A percentile compares a stretch with the other conserved stretches of the same genome.
Conservation (phyloP, 2,113 vertebrate species). For the Chaenogobius annularis region DNA sequence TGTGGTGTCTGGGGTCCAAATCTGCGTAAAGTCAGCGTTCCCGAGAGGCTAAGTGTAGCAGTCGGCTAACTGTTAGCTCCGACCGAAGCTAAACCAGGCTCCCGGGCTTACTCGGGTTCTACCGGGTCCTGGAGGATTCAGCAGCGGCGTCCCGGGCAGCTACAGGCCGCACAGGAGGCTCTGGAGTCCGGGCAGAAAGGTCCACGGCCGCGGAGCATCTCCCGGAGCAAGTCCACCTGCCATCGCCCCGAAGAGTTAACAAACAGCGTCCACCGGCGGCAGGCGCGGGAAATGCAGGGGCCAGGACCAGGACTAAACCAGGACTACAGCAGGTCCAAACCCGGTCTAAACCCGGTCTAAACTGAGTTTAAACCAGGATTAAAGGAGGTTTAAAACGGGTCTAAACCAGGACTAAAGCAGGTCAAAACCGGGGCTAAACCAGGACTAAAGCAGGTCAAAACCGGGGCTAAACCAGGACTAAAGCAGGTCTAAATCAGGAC, state of each 20-base stretch:
- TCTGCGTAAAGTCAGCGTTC: not conserved
- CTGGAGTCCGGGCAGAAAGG: not conserved
- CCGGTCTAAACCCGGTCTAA: not conserved
- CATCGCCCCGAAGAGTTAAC: slow-evolving; percentile 10
- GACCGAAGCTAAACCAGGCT: not conserved
- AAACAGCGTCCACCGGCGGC: slow-evolving; percentile 36
- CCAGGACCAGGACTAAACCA: no score
- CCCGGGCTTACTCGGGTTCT: not conserved
- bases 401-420: no score
- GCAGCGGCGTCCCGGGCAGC: not conserved
- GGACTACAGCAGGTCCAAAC: not conserved
- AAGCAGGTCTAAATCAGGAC: no score
- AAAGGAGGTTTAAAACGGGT: no score
- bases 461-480: no score
- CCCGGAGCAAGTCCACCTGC: not conserved
- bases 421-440: no score
- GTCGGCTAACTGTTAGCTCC: not conserved
- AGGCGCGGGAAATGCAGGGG: not conserved
- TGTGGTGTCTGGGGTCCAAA: not conserved
- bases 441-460: no score
- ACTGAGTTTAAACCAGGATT: no score
- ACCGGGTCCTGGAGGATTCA: not conserved
- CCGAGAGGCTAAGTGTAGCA: slow-evolving; percentile 1
- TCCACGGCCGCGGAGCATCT: not conserved
- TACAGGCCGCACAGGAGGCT: not conserved